Evolutionary conservation across 2,888 invertebrate genomes (phyloP), one percentile per base, ranked within the genome.

Genomic region (Nipponacmea schrenckii): DNA sequence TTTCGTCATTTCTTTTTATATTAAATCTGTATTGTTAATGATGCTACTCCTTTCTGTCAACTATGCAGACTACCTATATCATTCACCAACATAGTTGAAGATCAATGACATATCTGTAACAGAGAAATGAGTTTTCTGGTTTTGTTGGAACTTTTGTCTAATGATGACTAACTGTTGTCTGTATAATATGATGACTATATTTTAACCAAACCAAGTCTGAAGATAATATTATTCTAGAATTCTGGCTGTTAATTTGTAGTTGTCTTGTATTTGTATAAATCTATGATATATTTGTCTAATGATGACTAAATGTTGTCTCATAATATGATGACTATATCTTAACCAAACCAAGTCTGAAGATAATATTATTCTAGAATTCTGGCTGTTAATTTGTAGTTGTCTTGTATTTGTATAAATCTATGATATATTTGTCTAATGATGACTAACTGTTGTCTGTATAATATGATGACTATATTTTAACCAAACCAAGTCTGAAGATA

Each of bases 321-420:
- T 20, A 24, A 56, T 24, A 24, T 56, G 56, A 56, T 56, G 56
- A 56, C 56, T 56, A 20, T 24, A 56, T 56, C 20, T 20, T 24
- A 20, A 56, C 56, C 56, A 56, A 56, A 56, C 56, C 56, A 56
- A 56, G 56, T 56, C 56, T 56, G 56, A 56, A 56, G 56, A 56
- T 20, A 56, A 39, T n/a, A n/a, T n/a, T n/a, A n/a, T n/a, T n/a
- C n/a, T n/a, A n/a, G n/a, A n/a, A n/a, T n/a, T n/a, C n/a, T n/a
- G n/a, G n/a, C n/a, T n/a, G n/a, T n/a, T n/a, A n/a, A n/a, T n/a
- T n/a, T n/a, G n/a, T n/a, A n/a, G n/a, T n/a, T n/a, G n/a, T n/a
- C n/a, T n/a, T n/a, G n/a, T n/a, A n/a, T n/a, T n/a, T n/a, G n/a
- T n/a, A n/a, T n/a, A n/a, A n/a, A n/a, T n/a, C n/a, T n/a, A n/a